phyloP scores from a whole-genome alignment of 2,113 vertebrate species.

The Cebidichthys violaceus region DNA sequence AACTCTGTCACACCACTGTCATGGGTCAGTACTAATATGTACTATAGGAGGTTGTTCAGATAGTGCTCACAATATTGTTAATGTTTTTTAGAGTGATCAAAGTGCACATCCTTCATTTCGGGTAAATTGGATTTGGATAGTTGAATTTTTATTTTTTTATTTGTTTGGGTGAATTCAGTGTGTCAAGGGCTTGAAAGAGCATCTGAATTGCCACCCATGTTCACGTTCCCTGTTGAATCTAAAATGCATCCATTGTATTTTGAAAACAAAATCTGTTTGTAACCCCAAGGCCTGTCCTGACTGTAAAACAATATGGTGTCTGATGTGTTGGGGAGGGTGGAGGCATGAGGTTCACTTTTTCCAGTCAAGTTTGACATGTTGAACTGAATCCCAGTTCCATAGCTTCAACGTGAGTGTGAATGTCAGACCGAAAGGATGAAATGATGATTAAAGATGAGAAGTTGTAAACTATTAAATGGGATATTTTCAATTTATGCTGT shows the following conservation, averaged over 20 bases:
- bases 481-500: constrained; percentile 98
- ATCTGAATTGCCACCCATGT: constrained; percentile 47
- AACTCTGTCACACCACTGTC: constrained; percentile 62
- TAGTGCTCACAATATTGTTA: constrained; percentile 58
- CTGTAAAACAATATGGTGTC: constrained; percentile 58
- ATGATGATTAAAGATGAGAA: constrained; percentile 79
- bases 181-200: constrained; percentile 72
- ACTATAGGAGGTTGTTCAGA: constrained; percentile 65
- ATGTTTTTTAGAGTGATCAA: constrained; percentile 53
- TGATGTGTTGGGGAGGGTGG: constrained; percentile 45
- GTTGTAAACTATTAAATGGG: constrained; percentile 96
- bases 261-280: constrained; percentile 66
- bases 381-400: constrained; percentile 74
- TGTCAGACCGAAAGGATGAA: constrained; percentile 81
- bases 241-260: constrained; percentile 69
- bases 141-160: constrained; percentile 37
- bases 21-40: constrained; percentile 71
- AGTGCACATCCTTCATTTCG: constrained; percentile 60
- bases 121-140: constrained; percentile 51
- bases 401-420: constrained; percentile 80
- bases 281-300: constrained; percentile 52
- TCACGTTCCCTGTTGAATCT: constrained; percentile 66
- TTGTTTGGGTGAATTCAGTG: constrained; percentile 55
- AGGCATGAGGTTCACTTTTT: constrained; percentile 56
- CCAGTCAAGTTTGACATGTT: constrained; percentile 67